Conservation (phyloP, 2,888 invertebrate genomes). For the Diaphora mendica region DNA sequence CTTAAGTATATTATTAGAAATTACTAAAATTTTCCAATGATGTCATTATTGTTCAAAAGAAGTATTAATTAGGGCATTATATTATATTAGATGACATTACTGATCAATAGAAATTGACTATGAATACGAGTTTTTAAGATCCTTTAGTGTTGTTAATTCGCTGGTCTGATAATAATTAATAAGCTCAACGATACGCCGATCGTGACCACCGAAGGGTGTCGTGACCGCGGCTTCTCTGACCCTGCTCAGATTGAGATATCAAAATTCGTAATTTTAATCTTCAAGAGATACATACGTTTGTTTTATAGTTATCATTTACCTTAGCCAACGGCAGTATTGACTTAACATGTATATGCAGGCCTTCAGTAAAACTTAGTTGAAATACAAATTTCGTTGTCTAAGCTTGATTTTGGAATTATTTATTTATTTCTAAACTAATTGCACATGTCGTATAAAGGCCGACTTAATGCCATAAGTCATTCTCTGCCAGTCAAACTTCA, state of each 20-base stretch:
- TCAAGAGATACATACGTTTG: constrained; percentile 71
- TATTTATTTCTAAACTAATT: too few species aligned
- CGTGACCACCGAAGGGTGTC: constrained; percentile 86
- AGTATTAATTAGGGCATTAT: not conserved
- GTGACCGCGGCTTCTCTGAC: constrained; percentile 85
- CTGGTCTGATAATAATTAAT: constrained; percentile 68
- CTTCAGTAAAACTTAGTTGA: not conserved
- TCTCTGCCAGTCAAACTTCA: too few species aligned
- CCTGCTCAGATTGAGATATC: constrained; percentile 84
- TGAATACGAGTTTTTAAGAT: constrained; percentile 55
- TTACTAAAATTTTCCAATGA: not conserved
- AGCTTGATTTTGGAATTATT: not conserved
- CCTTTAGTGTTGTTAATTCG: constrained; percentile 74
- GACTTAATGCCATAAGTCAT: too few species aligned
- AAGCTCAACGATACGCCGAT: constrained; percentile 63
- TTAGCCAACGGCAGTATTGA: constrained; percentile 58
- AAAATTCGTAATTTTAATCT: constrained; percentile 81
- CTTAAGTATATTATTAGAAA: too few species aligned
- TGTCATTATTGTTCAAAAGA: not conserved
- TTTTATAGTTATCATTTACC: constrained; percentile 74
- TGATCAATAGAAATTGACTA: constrained; percentile 33
- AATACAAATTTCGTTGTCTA: not conserved
- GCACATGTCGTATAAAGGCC: too few species aligned
- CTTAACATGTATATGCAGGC: constrained; percentile 47
- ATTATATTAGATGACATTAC: not conserved